Base-by-base conservation (phyloP, 2,113 vertebrate genomes). In the Dipodomys stephensi region DNA sequence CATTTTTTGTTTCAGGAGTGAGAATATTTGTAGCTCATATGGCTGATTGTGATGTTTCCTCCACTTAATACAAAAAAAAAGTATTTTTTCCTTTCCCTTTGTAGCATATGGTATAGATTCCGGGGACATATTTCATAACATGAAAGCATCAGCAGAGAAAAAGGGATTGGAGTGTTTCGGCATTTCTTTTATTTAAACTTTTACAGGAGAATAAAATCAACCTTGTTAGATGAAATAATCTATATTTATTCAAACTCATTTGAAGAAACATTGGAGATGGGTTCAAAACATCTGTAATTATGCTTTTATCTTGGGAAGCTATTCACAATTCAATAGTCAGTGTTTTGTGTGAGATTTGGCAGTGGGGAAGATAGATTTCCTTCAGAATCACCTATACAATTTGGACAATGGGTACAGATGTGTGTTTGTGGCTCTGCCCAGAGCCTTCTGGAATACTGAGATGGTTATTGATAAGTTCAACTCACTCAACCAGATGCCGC, bases 271-370 rank as follows among this genome's bases (percentile, higher is more conserved):
- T 82, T 89, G 94, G 80, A 95, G 84, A 97, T 94, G 94, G 62
- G 84, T 97, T 97, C 93, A 94, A 89, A 97, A 95, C 94, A 96
- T 80, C 92, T 97, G 65, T 92, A 97, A 96, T 97, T 97, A 90
- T 84, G 71, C 95, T 96, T 57, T 95, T 96, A 83, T 93, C 96
- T 94, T 94, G 62, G 68, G 93, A 96, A 92, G 44, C 18, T 91
- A 96, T 96, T 62, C 57, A 92, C 22, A 96, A 87, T 88, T 93
- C 81, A 95, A 2, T 69, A 96, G 71, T 87, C 23, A 88, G 16
- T 68, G 62, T 92, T 92, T 84, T 69, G 80, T 71, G 84, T 71
- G 90, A 92, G 44, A 82, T 32, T 32, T 57, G 73, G 88, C 65
- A 35, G 23, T 83, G 44, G 68, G 79, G n/a, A 92, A 90, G 35